phyloP scores from a whole-genome alignment of 2,797 vertebrate genomes.

The Hafferia zeledoni region DNA sequence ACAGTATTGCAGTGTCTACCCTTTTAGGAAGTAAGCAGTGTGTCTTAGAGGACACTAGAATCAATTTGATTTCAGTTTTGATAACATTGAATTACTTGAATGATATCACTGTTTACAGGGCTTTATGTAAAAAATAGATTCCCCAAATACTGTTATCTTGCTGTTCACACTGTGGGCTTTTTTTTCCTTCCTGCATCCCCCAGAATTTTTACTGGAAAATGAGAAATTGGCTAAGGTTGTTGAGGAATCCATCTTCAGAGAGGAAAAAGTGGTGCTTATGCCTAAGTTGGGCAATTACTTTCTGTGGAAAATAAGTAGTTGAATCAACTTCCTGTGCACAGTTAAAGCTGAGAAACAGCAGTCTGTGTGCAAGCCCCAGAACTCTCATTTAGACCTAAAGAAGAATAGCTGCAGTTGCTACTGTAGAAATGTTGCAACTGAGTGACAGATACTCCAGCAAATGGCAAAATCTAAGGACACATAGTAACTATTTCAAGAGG shows the following conservation, averaged over 20 bases:
- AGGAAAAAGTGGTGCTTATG: neutral
- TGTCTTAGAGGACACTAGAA: neutral
- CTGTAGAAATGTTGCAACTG: neutral
- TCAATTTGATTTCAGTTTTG: neutral
- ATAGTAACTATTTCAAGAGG: neutral
- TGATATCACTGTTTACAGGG: neutral
- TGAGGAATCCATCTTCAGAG: neutral
- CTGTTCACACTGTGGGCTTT: neutral
- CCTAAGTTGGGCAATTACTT: neutral
- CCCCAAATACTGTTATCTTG: neutral
- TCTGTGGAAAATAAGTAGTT: neutral
- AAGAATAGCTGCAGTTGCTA: neutral
- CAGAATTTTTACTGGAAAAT: neutral
- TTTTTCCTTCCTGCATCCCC: neutral
- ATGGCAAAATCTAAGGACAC: neutral
- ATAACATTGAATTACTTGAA: neutral
- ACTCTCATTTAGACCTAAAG: neutral
- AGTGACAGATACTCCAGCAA: neutral
- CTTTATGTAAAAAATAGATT: neutral
- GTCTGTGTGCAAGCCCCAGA: neutral
- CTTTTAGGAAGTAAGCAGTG: neutral
- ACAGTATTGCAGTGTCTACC: neutral
- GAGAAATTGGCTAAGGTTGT: neutral
- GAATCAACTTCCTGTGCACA: neutral
- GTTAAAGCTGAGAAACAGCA: neutral